Percentiles rank a stretch among this genome's conserved stretches.
Evolutionary conservation across 1,140 invertebrate genomes (phyloP).

Genomic region (Megathymus violae): DNA sequence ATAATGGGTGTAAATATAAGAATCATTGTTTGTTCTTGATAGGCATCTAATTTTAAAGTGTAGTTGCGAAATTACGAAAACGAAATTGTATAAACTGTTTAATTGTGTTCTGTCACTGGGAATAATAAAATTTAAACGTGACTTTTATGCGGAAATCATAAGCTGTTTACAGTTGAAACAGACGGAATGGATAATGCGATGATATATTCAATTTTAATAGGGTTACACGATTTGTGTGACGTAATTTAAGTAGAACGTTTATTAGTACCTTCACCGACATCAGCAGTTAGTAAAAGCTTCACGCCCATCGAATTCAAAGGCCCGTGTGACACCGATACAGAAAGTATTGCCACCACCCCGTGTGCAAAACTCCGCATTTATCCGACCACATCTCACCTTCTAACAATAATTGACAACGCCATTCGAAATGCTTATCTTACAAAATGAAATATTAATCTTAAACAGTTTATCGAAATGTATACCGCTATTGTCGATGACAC

Average conservation of each 20-base stretch:
- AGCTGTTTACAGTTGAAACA: not conserved
- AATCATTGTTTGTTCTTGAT: constrained; percentile 36
- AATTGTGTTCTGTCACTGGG: constrained; percentile 22
- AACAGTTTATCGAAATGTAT: constrained; percentile 62
- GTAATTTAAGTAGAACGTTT: not conserved
- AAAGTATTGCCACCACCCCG: constrained; percentile 63
- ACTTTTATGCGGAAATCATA: too few species aligned
- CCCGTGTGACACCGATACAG: constrained; percentile 42
- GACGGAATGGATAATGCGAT: not conserved
- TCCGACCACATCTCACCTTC: constrained; percentile 67
- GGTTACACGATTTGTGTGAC: not conserved
- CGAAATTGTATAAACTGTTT: constrained; percentile 26
- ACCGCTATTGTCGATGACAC: constrained; percentile 61
- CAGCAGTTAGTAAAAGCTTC: constrained; percentile 50
- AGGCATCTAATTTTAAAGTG: constrained; percentile 27
- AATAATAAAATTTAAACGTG: constrained; percentile 21
- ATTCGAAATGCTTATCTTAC: constrained; percentile 47
- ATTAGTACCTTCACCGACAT: constrained; percentile 49
- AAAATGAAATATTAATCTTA: constrained; percentile 59
- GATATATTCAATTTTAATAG: constrained; percentile 33
- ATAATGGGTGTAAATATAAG: constrained; percentile 35
- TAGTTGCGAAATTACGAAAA: constrained; percentile 31
- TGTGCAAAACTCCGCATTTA: constrained; percentile 65
- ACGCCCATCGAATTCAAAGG: constrained; percentile 37
- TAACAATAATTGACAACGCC: constrained; percentile 47